A percentile compares a stretch with the other conserved stretches of the same genome.
Conservation (phyloP, 2,888 invertebrate species). For the Xestia sexstrigata region DNA sequence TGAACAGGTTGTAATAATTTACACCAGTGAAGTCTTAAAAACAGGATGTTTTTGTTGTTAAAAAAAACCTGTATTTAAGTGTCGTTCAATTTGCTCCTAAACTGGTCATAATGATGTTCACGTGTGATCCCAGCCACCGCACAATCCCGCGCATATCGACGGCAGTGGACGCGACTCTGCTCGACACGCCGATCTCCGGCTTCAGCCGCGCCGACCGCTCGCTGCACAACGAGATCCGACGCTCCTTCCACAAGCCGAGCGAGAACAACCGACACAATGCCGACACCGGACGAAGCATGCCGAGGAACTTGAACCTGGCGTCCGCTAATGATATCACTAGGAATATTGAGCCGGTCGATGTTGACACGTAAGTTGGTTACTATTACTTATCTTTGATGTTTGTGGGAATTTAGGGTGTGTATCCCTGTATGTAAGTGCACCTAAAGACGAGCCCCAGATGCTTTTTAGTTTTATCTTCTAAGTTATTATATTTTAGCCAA, state of each 20-base stretch:
- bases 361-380: slow-evolving; percentile 59
- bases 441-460: not conserved
- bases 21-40: too few relatives aligned
- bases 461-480: not conserved
- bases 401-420: not conserved
- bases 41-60: too few relatives aligned
- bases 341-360: slow-evolving; percentile 57
- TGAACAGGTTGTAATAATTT: too few relatives aligned
- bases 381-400: not conserved
- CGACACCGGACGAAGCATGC: slow-evolving; percentile 86
- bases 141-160: slow-evolving; percentile 87
- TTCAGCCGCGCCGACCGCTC: slow-evolving; percentile 79
- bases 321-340: slow-evolving; percentile 67
- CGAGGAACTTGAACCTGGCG: slow-evolving; percentile 89
- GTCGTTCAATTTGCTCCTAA: not conserved
- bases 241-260: slow-evolving; percentile 86
- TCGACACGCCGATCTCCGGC: slow-evolving; percentile 73
- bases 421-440: too few relatives aligned
- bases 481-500: too few relatives aligned
- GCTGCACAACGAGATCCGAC: slow-evolving; percentile 82
- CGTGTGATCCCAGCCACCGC: slow-evolving; percentile 79
- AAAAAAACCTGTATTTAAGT: not conserved
- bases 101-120: not conserved
- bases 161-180: slow-evolving; percentile 76
- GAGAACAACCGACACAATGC: slow-evolving; percentile 77